Conservation (phyloP, 2,888 invertebrate genomes). For the Hirtodrosophila duncani region DNA sequence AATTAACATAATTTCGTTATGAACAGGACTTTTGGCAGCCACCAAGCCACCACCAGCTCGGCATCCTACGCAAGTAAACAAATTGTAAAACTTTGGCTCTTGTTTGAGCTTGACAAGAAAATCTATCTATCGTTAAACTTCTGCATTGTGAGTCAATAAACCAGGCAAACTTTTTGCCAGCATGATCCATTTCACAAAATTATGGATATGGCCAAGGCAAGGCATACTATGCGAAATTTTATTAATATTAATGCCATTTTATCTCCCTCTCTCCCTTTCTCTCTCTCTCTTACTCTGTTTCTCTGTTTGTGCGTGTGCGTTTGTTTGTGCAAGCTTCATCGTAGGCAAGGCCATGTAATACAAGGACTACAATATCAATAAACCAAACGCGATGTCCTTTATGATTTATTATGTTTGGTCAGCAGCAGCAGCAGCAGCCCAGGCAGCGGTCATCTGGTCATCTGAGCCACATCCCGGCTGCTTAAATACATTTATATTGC, state of each 20-base stretch:
- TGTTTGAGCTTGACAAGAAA: slow-evolving; percentile 19
- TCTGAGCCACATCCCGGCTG: slow-evolving; percentile 10
- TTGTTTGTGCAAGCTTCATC: no score
- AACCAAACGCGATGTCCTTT: slow-evolving; percentile 44
- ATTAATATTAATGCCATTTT: slow-evolving; percentile 62
- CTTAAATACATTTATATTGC: slow-evolving; percentile 52
- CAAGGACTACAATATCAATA: slow-evolving; percentile 67
- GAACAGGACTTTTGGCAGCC: slow-evolving; percentile 39
- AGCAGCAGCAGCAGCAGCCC: slow-evolving; percentile 33
- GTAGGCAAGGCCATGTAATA: slow-evolving; percentile 48
- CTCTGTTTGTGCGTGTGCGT: no score
- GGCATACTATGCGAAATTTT: slow-evolving; percentile 59
- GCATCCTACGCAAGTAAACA: slow-evolving; percentile 9
- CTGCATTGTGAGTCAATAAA: slow-evolving; percentile 60
- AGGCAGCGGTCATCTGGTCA: background rate
- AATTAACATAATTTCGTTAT: slow-evolving; percentile 64
- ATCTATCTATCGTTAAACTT: slow-evolving; percentile 26
- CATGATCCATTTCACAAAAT: slow-evolving; percentile 50
- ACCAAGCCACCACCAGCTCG: background rate
- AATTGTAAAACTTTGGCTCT: slow-evolving; percentile 56
- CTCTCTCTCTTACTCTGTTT: no score
- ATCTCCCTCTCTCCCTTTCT: no score
- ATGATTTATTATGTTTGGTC: slow-evolving; percentile 64
- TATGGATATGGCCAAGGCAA: slow-evolving; percentile 2
- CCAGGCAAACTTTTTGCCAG: slow-evolving; percentile 46